Conservation (phyloP, 2,797 vertebrate species). For the Syndactyla subalaris region DNA sequence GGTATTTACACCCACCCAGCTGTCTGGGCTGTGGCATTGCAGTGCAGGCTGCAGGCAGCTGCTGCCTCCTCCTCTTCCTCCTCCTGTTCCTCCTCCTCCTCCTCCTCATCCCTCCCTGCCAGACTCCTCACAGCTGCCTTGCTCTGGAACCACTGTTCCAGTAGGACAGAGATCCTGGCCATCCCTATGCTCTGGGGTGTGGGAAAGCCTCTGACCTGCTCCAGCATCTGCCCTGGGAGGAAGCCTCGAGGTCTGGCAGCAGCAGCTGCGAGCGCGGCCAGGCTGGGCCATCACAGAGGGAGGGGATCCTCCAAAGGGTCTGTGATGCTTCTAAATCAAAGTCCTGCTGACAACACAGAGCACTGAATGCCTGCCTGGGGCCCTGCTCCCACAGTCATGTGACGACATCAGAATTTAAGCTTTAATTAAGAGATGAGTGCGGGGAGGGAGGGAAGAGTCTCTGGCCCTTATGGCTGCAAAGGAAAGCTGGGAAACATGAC, state of each 20-base stretch:
- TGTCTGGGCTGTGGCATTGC: background rate
- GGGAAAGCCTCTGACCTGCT: background rate
- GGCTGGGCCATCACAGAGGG: background rate
- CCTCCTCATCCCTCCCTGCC: background rate
- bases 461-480: slow-evolving; percentile 3
- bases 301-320: slow-evolving; percentile 1
- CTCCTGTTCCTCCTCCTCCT: background rate
- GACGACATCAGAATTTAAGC: slow-evolving; percentile 42
- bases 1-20: background rate
- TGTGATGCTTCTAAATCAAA: slow-evolving; percentile 42
- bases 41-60: background rate
- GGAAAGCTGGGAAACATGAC: slow-evolving; percentile 50
- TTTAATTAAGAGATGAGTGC: slow-evolving; percentile 58
- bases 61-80: background rate
- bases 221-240: background rate
- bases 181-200: rapidly evolving
- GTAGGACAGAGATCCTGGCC: background rate
- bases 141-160: background rate
- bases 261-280: background rate
- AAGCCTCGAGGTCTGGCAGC: background rate
- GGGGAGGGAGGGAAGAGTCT: slow-evolving; percentile 13
- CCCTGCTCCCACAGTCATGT: slow-evolving; percentile 32
- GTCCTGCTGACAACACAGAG: slow-evolving; percentile 13
- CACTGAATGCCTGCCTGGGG: slow-evolving; percentile 44
- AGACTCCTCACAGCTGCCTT: background rate